phyloP scores from a whole-genome alignment of 1,140 invertebrate species.

The Magallana ariakensis region DNA sequence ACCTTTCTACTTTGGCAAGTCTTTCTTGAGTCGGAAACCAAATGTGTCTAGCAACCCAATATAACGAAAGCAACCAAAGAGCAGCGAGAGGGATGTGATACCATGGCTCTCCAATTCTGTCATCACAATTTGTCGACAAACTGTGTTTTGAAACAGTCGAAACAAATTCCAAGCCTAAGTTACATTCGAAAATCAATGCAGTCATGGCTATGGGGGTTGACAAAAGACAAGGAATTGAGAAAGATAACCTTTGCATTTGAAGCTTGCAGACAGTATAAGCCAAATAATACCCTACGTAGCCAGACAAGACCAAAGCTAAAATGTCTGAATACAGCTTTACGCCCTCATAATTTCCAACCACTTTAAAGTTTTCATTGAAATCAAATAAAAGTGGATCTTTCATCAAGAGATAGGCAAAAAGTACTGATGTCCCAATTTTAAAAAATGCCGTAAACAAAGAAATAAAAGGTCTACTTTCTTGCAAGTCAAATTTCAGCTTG shows the following conservation, averaged over 20 bases:
- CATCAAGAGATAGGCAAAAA: slow-evolving; percentile 57
- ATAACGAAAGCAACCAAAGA: slow-evolving; percentile 88
- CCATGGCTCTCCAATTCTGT: not conserved
- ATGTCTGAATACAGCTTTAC: slow-evolving; percentile 24
- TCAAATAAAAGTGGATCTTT: slow-evolving; percentile 13
- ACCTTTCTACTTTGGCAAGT: slow-evolving; percentile 95
- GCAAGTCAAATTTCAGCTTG: slow-evolving; percentile 59
- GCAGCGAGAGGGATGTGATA: slow-evolving; percentile 45
- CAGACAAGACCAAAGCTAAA: slow-evolving; percentile 45
- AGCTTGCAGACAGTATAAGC: slow-evolving; percentile 71
- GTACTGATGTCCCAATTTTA: slow-evolving; percentile 63
- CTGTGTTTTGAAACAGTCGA: not conserved
- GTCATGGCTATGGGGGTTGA: slow-evolving; percentile 65
- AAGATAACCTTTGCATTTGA: slow-evolving; percentile 71
- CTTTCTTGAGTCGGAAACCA: slow-evolving; percentile 98
- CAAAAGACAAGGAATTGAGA: slow-evolving; percentile 64
- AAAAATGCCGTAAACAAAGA: slow-evolving; percentile 52
- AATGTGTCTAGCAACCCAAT: slow-evolving; percentile 97
- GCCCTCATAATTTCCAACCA: not conserved
- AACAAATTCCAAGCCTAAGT: not conserved
- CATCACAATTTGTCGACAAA: not conserved
- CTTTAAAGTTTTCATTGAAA: not conserved
- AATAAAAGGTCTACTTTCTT: slow-evolving; percentile 58
- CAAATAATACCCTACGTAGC: slow-evolving; percentile 64
- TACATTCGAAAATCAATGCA: slow-evolving; percentile 42